Conservation (phyloP, 2,888 invertebrate species). For the Chromoteleia sp. region DNA sequence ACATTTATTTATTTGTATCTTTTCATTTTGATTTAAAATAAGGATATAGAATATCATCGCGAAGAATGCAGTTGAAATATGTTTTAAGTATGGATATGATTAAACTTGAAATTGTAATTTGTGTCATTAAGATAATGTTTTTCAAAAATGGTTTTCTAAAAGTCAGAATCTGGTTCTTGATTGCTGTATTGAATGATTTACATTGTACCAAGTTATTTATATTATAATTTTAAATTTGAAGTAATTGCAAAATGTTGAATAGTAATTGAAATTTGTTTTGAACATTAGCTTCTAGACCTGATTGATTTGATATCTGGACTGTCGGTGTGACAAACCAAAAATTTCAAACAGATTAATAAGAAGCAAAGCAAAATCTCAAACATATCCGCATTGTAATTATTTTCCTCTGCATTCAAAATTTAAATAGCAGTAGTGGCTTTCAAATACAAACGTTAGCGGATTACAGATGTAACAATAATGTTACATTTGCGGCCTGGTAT, state of each 20-base stretch:
- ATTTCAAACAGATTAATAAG: not conserved
- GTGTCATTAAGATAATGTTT: not conserved
- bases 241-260: not conserved
- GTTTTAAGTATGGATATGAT: constrained; percentile 13
- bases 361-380: not conserved
- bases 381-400: not conserved
- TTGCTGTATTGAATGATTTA: too few relatives aligned
- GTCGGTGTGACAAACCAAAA: constrained; percentile 69
- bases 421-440: not conserved
- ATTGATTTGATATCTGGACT: constrained; percentile 74
- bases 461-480: constrained; percentile 59
- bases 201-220: too few relatives aligned
- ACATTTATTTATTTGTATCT: too few relatives aligned
- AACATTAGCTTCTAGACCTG: constrained; percentile 72
- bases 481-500: constrained; percentile 74
- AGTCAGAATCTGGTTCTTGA: too few relatives aligned
- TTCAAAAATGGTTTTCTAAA: too few relatives aligned
- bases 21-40: too few relatives aligned
- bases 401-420: constrained; percentile 21
- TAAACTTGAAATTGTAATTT: not conserved
- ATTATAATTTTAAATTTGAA: too few relatives aligned
- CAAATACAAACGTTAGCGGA: constrained; percentile 42
- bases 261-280: not conserved
- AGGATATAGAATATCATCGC: too few relatives aligned
- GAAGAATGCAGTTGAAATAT: not conserved